A percentile compares a stretch with the other conserved stretches of the same genome.
Evolutionary conservation across 2,888 invertebrate genomes (phyloP).

Genomic region (Acanthosepion esculentum): DNA sequence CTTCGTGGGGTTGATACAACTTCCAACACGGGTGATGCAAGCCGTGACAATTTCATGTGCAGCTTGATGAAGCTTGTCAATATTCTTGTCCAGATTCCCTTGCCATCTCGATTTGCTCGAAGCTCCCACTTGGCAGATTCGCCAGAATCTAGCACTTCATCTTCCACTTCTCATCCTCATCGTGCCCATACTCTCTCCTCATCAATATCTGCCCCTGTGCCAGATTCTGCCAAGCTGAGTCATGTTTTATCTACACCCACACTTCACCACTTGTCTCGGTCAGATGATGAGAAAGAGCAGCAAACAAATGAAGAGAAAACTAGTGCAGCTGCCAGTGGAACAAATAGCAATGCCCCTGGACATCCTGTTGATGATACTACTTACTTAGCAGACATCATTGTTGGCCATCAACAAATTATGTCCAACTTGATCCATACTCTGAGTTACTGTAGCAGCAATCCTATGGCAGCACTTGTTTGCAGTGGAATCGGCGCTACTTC

Average conservation of each 20-base stretch:
- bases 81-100: constrained; percentile 65
- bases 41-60: constrained; percentile 71
- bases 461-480: constrained; percentile 81
- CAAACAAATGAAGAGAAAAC: constrained; percentile 86
- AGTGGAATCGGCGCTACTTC: constrained; percentile 62
- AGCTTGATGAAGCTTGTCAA: constrained; percentile 71
- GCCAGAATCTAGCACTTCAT: background rate
- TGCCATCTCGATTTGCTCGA: constrained; percentile 52
- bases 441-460: constrained; percentile 84
- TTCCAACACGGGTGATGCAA: constrained; percentile 66
- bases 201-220: constrained; percentile 58
- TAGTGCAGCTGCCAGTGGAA: constrained; percentile 57
- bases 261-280: constrained; percentile 56
- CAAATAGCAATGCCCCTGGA: constrained; percentile 50
- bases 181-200: constrained; percentile 37
- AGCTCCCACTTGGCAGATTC: constrained; percentile 51
- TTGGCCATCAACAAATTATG: constrained; percentile 82
- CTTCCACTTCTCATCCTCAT: constrained; percentile 51
- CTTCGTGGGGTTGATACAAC: constrained; percentile 79
- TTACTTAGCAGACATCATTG: constrained; percentile 69
- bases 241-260: constrained; percentile 62
- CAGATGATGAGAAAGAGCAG: constrained; percentile 71
- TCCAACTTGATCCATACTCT: constrained; percentile 87
- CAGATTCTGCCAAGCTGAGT: constrained; percentile 67
- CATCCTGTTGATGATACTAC: constrained; percentile 53